Base-by-base conservation (phyloP, 1,140 invertebrate species). In the Sminthurides bifidus region DNA sequence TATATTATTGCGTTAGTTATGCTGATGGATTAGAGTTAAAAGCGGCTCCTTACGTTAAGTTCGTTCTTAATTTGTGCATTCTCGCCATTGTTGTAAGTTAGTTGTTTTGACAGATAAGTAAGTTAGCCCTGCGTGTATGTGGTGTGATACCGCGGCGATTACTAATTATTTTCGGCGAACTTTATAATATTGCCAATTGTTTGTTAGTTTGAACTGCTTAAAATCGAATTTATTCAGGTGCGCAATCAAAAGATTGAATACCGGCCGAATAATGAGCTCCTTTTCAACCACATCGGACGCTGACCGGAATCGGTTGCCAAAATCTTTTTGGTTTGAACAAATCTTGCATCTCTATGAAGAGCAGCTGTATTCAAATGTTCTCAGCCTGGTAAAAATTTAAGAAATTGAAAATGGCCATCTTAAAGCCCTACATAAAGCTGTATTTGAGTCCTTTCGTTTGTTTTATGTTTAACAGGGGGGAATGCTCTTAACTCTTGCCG, bases 351-450 rank as follows among this genome's bases (percentile, higher is more conserved):
- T 63, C 19, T 63, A 54, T 35, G 46, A 58, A 12, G 54, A 58
- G n/a, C 56, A 65, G 40, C 35, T 64, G 3, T 64, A 61, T 29
- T 43, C 52, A 17, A 64, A 54, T 38, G 59, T 64, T 8, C 29
- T 64, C 3, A 46, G 12, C 37, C 46, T 64, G 31, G 63, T 63
- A 50, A 54, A 31, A 33, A 58, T 33, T 6, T 53, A 15, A 27
- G 52, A 45, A 19, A 52, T 31, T 27, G 43, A 17, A 53, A 35
- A 54, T 51, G 53, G 31, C 41, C 38, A 51, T 35, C n/a, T 10
- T 10, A 10, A 35, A 35, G 10, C 8, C 8, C 10, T n/a, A 10
- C 33, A 10, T 10, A 35, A 35, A 35, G 33, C 33, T 10, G n/a
- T 10, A 10, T 35, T n/a, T 35, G 33, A 10, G 33, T 10, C 8